Conservation (phyloP, 1,140 invertebrate species). For the Drosophila rhopaloa region DNA sequence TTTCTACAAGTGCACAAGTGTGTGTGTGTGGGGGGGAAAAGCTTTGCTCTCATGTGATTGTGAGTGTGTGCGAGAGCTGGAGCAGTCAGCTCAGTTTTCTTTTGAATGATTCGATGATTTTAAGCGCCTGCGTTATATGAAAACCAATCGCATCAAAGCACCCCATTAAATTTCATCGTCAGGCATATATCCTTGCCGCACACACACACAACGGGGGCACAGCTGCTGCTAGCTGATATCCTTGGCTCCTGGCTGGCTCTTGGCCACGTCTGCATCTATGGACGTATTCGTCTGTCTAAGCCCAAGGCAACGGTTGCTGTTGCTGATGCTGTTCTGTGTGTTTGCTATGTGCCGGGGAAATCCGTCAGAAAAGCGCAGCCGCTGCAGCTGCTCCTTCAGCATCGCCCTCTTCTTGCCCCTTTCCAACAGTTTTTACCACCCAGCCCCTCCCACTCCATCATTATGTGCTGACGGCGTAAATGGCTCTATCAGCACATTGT, state of each 20-base stretch:
- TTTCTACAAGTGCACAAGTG: slow-evolving; percentile 36
- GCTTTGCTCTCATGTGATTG: slow-evolving; percentile 38
- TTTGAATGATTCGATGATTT: slow-evolving; percentile 85
- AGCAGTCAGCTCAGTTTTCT: slow-evolving; percentile 83
- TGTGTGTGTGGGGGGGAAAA: slow-evolving; percentile 31
- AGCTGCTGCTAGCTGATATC: slow-evolving; percentile 65
- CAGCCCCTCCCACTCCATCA: slow-evolving; percentile 57
- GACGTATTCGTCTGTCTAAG: slow-evolving; percentile 50
- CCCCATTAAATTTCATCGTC: slow-evolving; percentile 85
- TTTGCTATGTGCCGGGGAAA: slow-evolving; percentile 77
- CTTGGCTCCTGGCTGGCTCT: slow-evolving; percentile 44
- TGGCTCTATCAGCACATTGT: slow-evolving; percentile 79
- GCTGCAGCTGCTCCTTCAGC: slow-evolving; percentile 54
- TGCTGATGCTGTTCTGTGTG: slow-evolving; percentile 34
- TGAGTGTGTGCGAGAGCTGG: slow-evolving; percentile 54
- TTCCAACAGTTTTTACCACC: background rate
- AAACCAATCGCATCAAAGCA: slow-evolving; percentile 85
- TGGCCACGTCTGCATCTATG: slow-evolving; percentile 53
- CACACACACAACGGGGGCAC: slow-evolving; percentile 31
- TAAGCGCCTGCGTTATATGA: slow-evolving; percentile 85
- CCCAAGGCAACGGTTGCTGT: slow-evolving; percentile 36
- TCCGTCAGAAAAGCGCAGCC: slow-evolving; percentile 73
- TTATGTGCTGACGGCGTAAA: slow-evolving; percentile 82
- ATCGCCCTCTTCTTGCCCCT: background rate
- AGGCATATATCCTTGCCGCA: slow-evolving; percentile 81